phyloP scores from a whole-genome alignment of 2,888 invertebrate genomes.

The Idaea biselata region DNA sequence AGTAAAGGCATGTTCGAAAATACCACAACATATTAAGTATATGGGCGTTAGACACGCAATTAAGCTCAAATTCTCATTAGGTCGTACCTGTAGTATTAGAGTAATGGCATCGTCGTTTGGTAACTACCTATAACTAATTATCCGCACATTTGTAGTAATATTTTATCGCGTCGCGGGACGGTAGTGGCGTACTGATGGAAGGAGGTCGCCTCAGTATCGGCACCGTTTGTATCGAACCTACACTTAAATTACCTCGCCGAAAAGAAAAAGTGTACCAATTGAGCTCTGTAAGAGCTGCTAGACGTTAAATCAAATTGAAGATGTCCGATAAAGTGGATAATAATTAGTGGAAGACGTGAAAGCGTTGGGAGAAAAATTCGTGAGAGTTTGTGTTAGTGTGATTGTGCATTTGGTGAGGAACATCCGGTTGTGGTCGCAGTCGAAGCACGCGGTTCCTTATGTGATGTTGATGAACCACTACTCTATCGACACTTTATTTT shows the following conservation, averaged over 20 bases:
- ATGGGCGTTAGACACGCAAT: slow-evolving; percentile 33
- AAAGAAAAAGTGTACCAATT: slow-evolving; percentile 79
- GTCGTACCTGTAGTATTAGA: slow-evolving; percentile 40
- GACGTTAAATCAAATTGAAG: slow-evolving; percentile 80
- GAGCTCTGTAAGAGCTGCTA: slow-evolving; percentile 70
- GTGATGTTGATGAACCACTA: not conserved
- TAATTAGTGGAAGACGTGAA: slow-evolving; percentile 80
- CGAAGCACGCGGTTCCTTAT: slow-evolving; percentile 16
- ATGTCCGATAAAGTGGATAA: slow-evolving; percentile 81
- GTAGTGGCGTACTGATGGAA: slow-evolving; percentile 31
- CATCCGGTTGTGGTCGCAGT: slow-evolving; percentile 62
- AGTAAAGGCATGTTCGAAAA: not conserved
- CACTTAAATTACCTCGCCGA: slow-evolving; percentile 63
- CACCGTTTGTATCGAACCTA: slow-evolving; percentile 42
- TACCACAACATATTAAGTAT: slow-evolving; percentile 11
- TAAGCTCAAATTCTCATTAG: slow-evolving; percentile 47
- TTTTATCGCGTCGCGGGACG: slow-evolving; percentile 17
- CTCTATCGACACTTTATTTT: not conserved
- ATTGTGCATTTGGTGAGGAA: slow-evolving; percentile 75
- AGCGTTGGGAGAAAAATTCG: slow-evolving; percentile 80
- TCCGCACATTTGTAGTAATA: slow-evolving; percentile 28
- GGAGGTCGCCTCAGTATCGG: slow-evolving; percentile 46
- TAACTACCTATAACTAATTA: slow-evolving; percentile 40
- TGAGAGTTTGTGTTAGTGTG: slow-evolving; percentile 77
- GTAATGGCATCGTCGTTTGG: slow-evolving; percentile 34